Conservation (phyloP, 2,113 vertebrate species). For the Takifugu flavidus region DNA sequence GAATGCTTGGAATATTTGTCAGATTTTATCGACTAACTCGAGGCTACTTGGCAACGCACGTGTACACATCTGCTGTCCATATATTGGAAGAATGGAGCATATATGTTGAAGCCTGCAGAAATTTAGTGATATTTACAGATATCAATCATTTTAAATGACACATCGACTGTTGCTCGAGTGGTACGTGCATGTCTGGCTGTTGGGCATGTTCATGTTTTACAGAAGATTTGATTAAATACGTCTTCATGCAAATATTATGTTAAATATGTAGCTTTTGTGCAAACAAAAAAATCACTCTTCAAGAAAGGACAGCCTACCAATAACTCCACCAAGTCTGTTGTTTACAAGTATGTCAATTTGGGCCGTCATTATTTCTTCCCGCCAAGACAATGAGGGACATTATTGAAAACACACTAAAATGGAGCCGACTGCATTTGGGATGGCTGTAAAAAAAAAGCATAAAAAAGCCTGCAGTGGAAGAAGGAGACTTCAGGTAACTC, state of each 20-base stretch:
- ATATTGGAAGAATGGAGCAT: not conserved
- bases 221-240: not conserved
- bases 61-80: not conserved
- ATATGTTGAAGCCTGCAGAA: not conserved
- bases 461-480: slow-evolving; percentile 37
- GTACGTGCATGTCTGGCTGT: not conserved
- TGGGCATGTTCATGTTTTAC: not conserved
- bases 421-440: slow-evolving; percentile 38
- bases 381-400: slow-evolving; percentile 15
- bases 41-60: not conserved
- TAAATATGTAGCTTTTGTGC: no score
- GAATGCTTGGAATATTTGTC: not conserved
- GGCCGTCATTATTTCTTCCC: slow-evolving; percentile 15
- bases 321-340: slow-evolving; percentile 7
- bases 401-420: slow-evolving; percentile 25
- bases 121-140: not conserved
- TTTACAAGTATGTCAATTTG: slow-evolving; percentile 1
- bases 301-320: not conserved
- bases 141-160: no score
- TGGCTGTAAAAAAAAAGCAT: slow-evolving; percentile 11
- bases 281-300: not conserved
- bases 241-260: not conserved
- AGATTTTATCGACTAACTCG: not conserved
- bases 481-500: slow-evolving; percentile 48
- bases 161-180: not conserved